Evolutionary conservation across 1,140 invertebrate species (phyloP), one percentile per base, ranked within the genome.

Genomic region (Anastatus disparis): DNA sequence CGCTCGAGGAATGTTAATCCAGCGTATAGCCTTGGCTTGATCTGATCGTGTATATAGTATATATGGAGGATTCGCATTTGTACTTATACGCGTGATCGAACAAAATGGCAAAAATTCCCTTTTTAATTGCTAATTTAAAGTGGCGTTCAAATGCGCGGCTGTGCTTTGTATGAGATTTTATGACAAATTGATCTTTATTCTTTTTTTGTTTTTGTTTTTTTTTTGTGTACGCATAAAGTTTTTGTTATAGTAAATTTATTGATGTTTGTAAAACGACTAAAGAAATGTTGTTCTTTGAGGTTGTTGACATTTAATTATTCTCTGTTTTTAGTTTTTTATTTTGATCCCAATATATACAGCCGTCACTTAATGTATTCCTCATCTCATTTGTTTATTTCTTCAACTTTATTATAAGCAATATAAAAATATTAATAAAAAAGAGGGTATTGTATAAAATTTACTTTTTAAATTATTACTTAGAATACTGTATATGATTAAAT

Each of bases 1-100:
- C 35, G 61, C 58, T 70, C 15, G 22, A 29, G 22, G 69, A 70
- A 70, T 70, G 26, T 64, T 70, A 70, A 70, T 64, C 52, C 52
- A 8, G 13, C 35, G n/a, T n/a, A 10, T 55, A 70, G 40, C 68
- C 68, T 70, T 70, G 56, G 56, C n/a, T 40, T 8, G 56, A 52
- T 61, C 40, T n/a, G 7, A n/a, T n/a, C 38, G 38, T 17, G 6
- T 15, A 17, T 7, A 44, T 15, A 35, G 10, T 35, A 35, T 35
- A 35, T 35, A 35, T 35, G 10, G n/a, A n/a, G n/a, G n/a, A n/a
- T n/a, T n/a, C 10, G 10, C 31, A 35, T 35, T 6, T 35, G 10
- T 35, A 35, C 31, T 6, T 35, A 35, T 35, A 35, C 31, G n/a
- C 24, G 26, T 42, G 35, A 55, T 40, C 29, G n/a, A 1, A 12